These are phyloP conservation scores for Pilophorus perplexus DNA, from an alignment of 2,888 invertebrate species.

Conservation along the genomic window DNA sequence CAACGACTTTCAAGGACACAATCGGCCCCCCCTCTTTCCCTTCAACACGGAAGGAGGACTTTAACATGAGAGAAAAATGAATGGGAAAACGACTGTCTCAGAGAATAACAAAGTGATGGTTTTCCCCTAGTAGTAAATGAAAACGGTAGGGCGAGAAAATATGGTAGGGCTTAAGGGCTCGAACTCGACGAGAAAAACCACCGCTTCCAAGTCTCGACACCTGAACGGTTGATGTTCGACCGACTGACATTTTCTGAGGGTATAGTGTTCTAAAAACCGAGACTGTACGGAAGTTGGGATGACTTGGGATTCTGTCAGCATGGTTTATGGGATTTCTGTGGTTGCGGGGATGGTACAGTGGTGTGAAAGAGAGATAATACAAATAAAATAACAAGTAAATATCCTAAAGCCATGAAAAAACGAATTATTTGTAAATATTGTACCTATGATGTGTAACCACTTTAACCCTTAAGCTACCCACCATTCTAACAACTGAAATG, in stretches of 20 bases:
- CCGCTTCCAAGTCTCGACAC: not conserved
- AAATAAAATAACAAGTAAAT: too few species aligned
- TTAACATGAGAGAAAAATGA: not conserved
- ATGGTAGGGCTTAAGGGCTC: not conserved
- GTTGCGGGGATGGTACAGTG: too few species aligned
- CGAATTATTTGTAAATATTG: too few species aligned
- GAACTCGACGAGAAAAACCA: not conserved
- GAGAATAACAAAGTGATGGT: not conserved
- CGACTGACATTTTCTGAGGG: slow-evolving; percentile 1
- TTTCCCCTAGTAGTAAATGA: not conserved
- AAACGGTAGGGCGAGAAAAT: not conserved
- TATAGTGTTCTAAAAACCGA: not conserved
- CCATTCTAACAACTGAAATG: too few species aligned
- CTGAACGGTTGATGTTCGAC: slow-evolving; percentile 3
- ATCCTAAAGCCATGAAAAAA: not conserved
- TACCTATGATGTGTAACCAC: too few species aligned
- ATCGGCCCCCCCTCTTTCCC: too few species aligned
- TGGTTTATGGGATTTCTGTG: too few species aligned
- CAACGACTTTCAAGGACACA: too few species aligned
- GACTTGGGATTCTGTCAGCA: too few species aligned
- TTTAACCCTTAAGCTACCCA: too few species aligned
- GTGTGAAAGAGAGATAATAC: too few species aligned
- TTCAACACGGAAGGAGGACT: not conserved
- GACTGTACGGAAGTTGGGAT: too few species aligned
- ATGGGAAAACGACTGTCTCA: not conserved